Conservation (phyloP, 2,113 vertebrate species). For the Talpa occidentalis region DNA sequence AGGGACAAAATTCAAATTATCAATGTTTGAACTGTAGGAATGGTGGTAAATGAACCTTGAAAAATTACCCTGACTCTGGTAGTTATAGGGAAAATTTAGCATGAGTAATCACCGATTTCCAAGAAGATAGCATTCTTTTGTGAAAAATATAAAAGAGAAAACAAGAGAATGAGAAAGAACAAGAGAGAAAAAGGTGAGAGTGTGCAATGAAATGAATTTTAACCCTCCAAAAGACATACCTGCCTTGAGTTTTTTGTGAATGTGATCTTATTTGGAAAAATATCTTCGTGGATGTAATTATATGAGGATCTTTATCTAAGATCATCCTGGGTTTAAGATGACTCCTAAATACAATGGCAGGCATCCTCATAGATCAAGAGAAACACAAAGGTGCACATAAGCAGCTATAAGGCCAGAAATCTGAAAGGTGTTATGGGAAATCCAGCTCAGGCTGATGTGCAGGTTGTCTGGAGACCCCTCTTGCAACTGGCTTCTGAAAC, state of each 20-base stretch:
- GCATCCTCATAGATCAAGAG: background rate
- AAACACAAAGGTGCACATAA: background rate
- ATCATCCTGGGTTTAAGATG: background rate
- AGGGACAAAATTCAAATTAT: constrained; percentile 51
- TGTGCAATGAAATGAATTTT: background rate
- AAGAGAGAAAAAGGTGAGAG: background rate
- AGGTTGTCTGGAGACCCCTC: background rate
- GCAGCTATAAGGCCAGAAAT: background rate
- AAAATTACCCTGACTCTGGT: background rate
- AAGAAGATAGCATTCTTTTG: background rate
- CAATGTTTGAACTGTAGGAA: background rate
- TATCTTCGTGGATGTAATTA: background rate
- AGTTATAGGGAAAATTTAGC: constrained; percentile 33
- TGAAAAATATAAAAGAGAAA: background rate
- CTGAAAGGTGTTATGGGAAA: background rate
- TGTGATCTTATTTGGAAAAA: background rate
- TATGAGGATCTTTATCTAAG: background rate
- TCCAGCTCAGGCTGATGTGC: background rate
- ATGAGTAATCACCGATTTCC: background rate
- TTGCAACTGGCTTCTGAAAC: background rate
- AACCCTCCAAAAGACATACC: background rate
- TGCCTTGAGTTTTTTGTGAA: background rate
- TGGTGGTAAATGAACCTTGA: constrained; percentile 7
- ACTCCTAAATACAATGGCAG: background rate
- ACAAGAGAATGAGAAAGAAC: background rate